Base-by-base conservation (phyloP, 2,797 vertebrate species). In the Smutsia gigantea region DNA sequence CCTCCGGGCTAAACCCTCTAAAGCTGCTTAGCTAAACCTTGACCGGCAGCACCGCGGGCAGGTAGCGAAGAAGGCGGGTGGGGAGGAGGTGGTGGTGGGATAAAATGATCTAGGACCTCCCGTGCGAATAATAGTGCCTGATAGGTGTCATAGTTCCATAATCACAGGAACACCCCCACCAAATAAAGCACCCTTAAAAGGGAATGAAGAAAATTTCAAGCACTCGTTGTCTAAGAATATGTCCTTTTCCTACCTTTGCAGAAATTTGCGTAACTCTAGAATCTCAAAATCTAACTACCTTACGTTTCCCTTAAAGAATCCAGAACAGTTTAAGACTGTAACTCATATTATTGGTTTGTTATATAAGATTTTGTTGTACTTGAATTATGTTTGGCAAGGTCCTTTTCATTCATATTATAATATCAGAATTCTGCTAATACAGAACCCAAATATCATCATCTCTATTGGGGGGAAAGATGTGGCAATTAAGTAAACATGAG, bases 191-290 rank as follows among this genome's bases (percentile, higher is more conserved):
- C n/a, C 51, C 78, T 27, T 66, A 31, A 82, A 82, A 82, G 37
- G 71, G 55, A 72, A 53, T 25, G 18, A 55, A 51, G 37, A 42
- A 57, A 83, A 90, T 51, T 10, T 46, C 19, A 51, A 87, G 31
- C 51, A 59, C 21, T 51, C 7, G 4, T 23, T 66, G 27, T 81
- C 19, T 46, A 64, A 29, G 18, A 31, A 53, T 61, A 34, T n/a
- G 75, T 46, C 25, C 1, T 90, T 83, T 82, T 88, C 59, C 51
- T 66, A 14, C 61, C 66, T 23, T 29, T 88, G 63, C 68, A 94
- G 68, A 88, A 87, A 83, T 85, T 49, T 95, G 25, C 37, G 31
- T 42, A 94, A 92, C 55, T 79, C 31, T 42, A n/a, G 66, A 93
- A 46, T 85, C 81, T 59, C 46, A 79, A 78, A 88, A 51, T 59